phyloP scores from a whole-genome alignment of 2,797 vertebrate species.

The Cirrhinus molitorella region DNA sequence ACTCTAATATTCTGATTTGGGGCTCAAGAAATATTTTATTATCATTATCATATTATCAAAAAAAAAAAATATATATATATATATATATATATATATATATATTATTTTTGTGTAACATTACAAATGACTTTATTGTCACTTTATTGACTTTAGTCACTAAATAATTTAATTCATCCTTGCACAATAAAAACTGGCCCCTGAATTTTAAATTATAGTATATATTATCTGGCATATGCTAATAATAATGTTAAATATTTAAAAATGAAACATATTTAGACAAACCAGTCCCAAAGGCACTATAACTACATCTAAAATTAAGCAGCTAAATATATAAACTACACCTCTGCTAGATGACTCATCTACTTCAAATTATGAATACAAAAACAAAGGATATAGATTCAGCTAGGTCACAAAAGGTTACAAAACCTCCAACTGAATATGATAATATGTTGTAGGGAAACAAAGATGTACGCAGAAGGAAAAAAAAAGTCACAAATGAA shows the following conservation, averaged over 20 bases:
- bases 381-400: conserved; percentile 5
- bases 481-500: conserved; percentile 17
- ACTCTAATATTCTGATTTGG: no score
- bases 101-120: no score
- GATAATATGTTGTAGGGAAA: conserved; percentile 6
- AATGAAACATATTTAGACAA: background rate
- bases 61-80: no score
- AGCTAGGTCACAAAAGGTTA: background rate
- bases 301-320: background rate
- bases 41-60: no score
- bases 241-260: background rate
- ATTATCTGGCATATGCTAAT: background rate
- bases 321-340: background rate
- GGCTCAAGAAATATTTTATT: no score
- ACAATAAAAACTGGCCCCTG: no score
- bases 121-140: no score
- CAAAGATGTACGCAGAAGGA: background rate
- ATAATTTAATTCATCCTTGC: no score
- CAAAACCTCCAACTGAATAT: background rate
- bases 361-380: background rate
- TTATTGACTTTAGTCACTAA: no score
- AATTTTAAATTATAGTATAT: background rate
- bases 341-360: conserved; percentile 7
- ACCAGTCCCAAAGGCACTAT: background rate
- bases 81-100: no score